Evolutionary conservation across 2,888 invertebrate species (phyloP), one percentile per base, ranked within the genome.

Genomic region (Caenorhabditis afra): DNA sequence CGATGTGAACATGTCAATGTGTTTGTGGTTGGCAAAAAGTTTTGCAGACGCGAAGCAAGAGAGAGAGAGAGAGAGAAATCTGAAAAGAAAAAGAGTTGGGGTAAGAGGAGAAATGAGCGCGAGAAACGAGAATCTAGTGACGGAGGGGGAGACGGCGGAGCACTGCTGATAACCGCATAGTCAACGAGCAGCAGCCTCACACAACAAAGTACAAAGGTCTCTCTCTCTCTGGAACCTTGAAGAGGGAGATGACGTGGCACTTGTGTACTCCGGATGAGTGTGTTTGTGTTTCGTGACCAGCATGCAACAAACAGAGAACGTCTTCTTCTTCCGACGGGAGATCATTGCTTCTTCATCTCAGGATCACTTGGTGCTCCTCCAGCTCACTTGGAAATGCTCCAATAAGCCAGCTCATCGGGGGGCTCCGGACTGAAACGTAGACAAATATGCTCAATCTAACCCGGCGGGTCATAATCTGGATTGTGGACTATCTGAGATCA

Each of bases 151-250:
- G 22, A 35, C n/a, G 41, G 45, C 37, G 11, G 41, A 41, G 41
- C 41, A 41, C 41, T 29, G 29, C 29, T 57, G 65, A 73, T 73
- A 65, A 57, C 58, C 50, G 45, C 62, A 71, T 71, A 71, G 71
- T 71, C 64, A 71, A 53, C 35, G 58, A 16, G 49, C 35, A 53
- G 57, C 71, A 71, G 49, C 47, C 53, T 53, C 68, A 61, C n/a
- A 59, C 50, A 68, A 18, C 59, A 59, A 5, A 68, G 68, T 68
- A 57, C 57, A 67, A 67, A 45, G 65, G 53, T 65, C 29, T n/a
- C n/a, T n/a, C n/a, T n/a, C n/a, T n/a, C n/a, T 29, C 29, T 29
- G 29, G 29, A 29, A 29, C n/a, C n/a, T n/a, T n/a, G n/a, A n/a
- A n/a, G n/a, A n/a, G n/a, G n/a, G 50, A 11, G 11, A 20, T 20